Conservation (phyloP, 2,113 vertebrate genomes). For the Podiceps cristatus region DNA sequence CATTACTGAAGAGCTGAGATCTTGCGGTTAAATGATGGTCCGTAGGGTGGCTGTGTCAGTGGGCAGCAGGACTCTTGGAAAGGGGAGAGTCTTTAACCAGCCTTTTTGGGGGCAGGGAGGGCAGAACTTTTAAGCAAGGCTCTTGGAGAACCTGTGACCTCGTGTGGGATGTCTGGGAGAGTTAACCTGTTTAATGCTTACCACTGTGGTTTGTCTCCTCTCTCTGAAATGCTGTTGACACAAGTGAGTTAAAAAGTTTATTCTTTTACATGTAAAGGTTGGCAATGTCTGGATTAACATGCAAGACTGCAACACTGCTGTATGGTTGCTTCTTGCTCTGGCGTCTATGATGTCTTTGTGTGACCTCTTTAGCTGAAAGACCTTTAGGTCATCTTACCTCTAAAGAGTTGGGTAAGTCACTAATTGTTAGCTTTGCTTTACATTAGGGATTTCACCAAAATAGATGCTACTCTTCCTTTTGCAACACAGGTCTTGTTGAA, state of each 20-base stretch:
- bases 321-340: neutral
- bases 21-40: neutral
- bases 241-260: neutral
- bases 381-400: neutral
- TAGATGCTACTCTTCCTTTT: neutral
- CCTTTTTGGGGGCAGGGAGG: neutral
- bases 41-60: neutral
- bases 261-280: neutral
- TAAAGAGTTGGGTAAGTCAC: neutral
- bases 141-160: neutral
- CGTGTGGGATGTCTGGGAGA: neutral
- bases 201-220: neutral
- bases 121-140: neutral
- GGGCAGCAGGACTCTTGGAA: neutral
- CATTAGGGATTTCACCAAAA: too few relatives aligned
- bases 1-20: neutral
- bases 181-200: neutral
- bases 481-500: neutral
- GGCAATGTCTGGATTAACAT: neutral
- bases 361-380: neutral
- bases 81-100: neutral
- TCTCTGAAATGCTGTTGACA: neutral
- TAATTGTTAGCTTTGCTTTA: neutral
- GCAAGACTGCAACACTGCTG: neutral
- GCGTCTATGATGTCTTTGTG: neutral